Base-by-base conservation (phyloP, 2,888 invertebrate species). In the Nemotelus nigrinus region DNA sequence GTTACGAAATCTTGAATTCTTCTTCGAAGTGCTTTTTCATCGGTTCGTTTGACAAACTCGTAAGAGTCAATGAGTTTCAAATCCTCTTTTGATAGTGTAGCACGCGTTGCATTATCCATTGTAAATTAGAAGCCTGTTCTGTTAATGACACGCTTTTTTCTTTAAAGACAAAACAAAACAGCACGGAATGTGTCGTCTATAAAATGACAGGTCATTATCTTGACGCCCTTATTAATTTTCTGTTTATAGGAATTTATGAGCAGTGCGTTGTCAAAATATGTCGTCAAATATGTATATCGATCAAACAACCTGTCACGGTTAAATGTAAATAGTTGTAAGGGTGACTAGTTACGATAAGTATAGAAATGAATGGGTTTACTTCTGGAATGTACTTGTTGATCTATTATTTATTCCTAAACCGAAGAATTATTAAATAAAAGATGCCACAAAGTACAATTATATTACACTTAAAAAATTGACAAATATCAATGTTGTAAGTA, bases 1-100 rank as follows among this genome's bases (percentile, higher is more conserved):
- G 3, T 68, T 75, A 78, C 78, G 68, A 78, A 68, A 67, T 68
- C 47, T 50, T 75, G 47, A 7, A 79, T 79, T 55, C 74, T 68
- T 10, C 47, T 58, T 3, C 53, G 45, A 39, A 77, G 45, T 70
- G 50, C 74, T 50, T 53, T 77, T 55, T 70, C 57, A 75, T 79
- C 64, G 10, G 79, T 77, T 39, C 64, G 25, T 50, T 68, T 48
- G 10, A 75, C 25, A 55, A 79, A 77, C 8, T 79, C 70, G 43
- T 77, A 55, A 6, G 50, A 5, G 45, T 57, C 39, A 44, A 76
- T n/a, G 6, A 67, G 57, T 25, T 67, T 76, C 58, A 72, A 72
- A 7, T 72, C 72, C 3, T 44, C 57, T 58, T 72, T 72, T 3
- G 58, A 45, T 5, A 45, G 8, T 6, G 60, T 45, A 1, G 47